A percentile compares a stretch with the other conserved stretches of the same genome.
Conservation (phyloP, 2,797 vertebrate genomes). For the Cyclura pinguis region DNA sequence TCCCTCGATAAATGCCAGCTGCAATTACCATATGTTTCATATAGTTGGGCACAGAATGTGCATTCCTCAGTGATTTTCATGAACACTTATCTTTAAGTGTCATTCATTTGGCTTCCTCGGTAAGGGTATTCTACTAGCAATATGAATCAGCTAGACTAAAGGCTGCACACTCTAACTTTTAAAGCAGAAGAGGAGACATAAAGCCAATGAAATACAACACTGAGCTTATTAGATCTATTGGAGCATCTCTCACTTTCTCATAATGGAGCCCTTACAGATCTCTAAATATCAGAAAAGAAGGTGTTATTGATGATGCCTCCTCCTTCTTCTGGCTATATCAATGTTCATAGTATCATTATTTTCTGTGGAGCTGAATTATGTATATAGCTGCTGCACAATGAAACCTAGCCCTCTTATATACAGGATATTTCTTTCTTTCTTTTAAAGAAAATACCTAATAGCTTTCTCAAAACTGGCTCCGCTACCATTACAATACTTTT, state of each 20-base stretch:
- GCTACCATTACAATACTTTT: too few species aligned
- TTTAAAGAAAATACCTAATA: too few species aligned
- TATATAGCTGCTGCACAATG: neutral
- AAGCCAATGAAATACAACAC: neutral
- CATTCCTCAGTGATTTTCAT: slow-evolving; percentile 30
- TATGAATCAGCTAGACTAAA: slow-evolving; percentile 8
- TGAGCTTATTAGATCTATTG: neutral
- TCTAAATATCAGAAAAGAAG: neutral
- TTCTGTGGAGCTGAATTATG: neutral
- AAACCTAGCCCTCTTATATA: neutral
- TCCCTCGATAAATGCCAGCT: slow-evolving; percentile 36
- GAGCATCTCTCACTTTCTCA: neutral
- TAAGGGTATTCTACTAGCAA: slow-evolving; percentile 30
- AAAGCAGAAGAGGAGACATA: neutral
- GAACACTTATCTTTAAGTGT: slow-evolving; percentile 40
- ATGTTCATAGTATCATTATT: neutral
- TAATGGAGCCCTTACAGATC: neutral
- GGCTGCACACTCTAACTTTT: neutral
- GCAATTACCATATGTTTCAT: slow-evolving; percentile 37
- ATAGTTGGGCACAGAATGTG: slow-evolving; percentile 39
- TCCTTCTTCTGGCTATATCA: neutral
- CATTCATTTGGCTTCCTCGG: slow-evolving; percentile 20
- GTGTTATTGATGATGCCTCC: neutral
- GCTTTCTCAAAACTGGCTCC: too few species aligned
- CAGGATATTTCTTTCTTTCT: neutral